These are phyloP conservation scores for Mico argentatus DNA, from an alignment of 2,797 vertebrate species.

Conservation along the genomic window DNA sequence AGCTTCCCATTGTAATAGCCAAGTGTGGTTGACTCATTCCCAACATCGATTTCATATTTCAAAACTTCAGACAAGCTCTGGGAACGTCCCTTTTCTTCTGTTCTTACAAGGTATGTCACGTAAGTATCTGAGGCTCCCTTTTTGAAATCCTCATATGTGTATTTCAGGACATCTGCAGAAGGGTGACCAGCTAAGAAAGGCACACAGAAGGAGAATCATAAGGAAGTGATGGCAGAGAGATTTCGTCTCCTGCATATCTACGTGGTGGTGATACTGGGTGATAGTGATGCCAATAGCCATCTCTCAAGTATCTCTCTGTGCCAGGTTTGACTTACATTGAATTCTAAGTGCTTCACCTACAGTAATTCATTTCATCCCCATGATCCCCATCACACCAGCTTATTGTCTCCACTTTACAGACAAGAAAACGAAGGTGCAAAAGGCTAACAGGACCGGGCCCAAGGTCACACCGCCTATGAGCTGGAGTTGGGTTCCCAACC, in stretches of 20 bases:
- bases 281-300: accelerated
- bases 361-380: not conserved
- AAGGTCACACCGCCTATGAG: accelerated
- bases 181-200: conserved; percentile 14
- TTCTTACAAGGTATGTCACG: conserved; percentile 77
- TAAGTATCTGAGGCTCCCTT: conserved; percentile 74
- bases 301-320: not conserved
- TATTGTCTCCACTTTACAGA: not conserved
- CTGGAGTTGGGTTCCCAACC: not conserved
- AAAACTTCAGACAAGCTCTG: conserved; percentile 35
- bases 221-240: not conserved
- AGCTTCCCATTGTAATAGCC: conserved; percentile 84
- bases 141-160: conserved; percentile 84
- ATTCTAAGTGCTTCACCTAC: not conserved
- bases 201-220: not conserved
- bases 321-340: not conserved
- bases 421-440: not conserved
- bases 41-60: conserved; percentile 75
- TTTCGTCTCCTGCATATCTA: accelerated
- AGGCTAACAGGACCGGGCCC: not conserved
- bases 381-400: not conserved
- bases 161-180: conserved; percentile 74
- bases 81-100: conserved; percentile 20
- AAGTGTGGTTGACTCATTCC: conserved; percentile 65
- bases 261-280: accelerated